Evolutionary conservation across 2,888 invertebrate species (phyloP).

Genomic region (Tetheella fluctuosa): DNA sequence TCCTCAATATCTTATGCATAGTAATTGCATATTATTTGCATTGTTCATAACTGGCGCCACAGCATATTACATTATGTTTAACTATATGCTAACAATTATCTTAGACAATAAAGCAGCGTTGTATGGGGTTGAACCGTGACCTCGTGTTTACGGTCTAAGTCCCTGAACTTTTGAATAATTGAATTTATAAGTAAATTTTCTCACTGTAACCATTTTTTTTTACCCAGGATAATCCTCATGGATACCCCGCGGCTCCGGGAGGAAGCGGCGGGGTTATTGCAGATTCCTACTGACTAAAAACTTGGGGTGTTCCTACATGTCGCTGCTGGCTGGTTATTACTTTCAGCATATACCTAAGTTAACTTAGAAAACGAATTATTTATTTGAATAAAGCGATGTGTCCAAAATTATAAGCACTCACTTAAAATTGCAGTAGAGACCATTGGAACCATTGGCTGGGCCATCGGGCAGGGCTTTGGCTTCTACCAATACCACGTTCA

Average conservation of each 20-base stretch:
- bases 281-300: too few relatives aligned
- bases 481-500: slow-evolving; percentile 74
- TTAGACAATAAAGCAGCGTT: background rate
- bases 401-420: slow-evolving; percentile 41
- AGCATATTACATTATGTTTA: background rate
- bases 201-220: background rate
- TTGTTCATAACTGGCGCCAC: background rate
- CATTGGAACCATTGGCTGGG: slow-evolving; percentile 56
- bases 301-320: too few relatives aligned
- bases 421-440: slow-evolving; percentile 78
- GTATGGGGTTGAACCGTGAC: background rate
- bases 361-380: too few relatives aligned
- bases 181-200: background rate
- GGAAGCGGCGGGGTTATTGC: too few relatives aligned
- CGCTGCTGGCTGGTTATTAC: too few relatives aligned
- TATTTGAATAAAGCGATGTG: background rate
- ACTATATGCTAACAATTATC: background rate
- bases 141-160: background rate
- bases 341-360: too few relatives aligned
- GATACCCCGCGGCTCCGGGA: too few relatives aligned
- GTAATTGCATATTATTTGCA: background rate
- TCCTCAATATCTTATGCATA: background rate
- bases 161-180: background rate
- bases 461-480: slow-evolving; percentile 70
- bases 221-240: too few relatives aligned